These are phyloP conservation scores for Trochalopteron elliotii DNA, from an alignment of 2,113 vertebrate species.

Conservation along the genomic window DNA sequence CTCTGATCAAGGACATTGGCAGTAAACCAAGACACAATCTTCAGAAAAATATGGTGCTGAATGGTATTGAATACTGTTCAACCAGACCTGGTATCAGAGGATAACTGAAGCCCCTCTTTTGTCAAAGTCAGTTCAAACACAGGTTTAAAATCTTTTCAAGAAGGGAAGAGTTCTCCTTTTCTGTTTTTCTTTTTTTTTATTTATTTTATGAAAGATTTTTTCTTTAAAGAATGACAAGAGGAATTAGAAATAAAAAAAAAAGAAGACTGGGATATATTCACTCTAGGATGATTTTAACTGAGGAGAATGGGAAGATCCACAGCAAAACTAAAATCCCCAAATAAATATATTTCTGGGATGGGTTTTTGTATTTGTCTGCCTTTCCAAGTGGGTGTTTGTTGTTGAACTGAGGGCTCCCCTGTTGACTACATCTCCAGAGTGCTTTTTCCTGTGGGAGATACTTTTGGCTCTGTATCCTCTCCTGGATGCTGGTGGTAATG, in stretches of 20 bases:
- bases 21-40: constrained; percentile 42
- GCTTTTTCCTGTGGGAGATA: rapidly evolving
- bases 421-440: no score
- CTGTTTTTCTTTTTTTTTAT: neutral
- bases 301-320: neutral
- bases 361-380: neutral
- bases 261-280: neutral
- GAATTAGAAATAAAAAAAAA: neutral
- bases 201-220: neutral
- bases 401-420: neutral
- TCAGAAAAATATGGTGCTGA: constrained; percentile 32
- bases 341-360: neutral
- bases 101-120: neutral
- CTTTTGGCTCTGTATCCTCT: neutral
- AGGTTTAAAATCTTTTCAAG: neutral
- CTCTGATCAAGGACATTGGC: constrained; percentile 62
- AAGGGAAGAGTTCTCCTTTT: neutral
- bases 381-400: neutral
- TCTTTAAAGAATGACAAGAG: neutral
- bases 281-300: neutral
- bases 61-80: neutral
- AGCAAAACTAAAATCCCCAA: neutral
- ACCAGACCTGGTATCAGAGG: neutral
- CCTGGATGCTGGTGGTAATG: neutral
- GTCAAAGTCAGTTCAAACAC: neutral